These are phyloP conservation scores for Riparia riparia DNA, from an alignment of 2,113 vertebrate genomes.

Conservation along the genomic window DNA sequence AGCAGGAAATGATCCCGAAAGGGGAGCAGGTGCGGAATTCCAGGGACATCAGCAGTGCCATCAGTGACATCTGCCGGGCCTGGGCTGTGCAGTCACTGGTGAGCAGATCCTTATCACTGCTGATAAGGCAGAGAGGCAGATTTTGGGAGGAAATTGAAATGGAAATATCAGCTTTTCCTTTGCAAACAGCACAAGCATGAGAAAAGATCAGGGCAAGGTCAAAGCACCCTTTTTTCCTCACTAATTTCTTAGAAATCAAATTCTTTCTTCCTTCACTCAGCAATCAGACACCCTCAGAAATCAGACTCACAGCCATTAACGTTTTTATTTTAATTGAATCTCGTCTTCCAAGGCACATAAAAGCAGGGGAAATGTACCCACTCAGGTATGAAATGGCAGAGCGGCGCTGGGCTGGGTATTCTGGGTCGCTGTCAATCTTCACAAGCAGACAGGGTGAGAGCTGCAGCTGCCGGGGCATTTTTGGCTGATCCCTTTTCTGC, in stretches of 20 bases:
- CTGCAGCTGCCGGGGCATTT: not conserved
- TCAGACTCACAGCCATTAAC: not conserved
- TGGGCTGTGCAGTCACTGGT: not conserved
- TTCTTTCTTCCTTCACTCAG: not conserved
- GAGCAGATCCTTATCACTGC: not conserved
- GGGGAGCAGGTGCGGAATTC: not conserved
- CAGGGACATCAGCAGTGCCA: not conserved
- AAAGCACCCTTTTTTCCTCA: not conserved
- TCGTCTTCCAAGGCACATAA: not conserved
- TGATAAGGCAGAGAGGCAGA: not conserved
- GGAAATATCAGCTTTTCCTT: not conserved
- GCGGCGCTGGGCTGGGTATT: not conserved
- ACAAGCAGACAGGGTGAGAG: not conserved
- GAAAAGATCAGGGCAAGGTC: not conserved
- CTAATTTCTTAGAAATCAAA: not conserved
- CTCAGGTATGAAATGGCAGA: not conserved
- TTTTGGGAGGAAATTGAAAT: not conserved
- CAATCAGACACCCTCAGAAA: not conserved
- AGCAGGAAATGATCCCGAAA: not conserved
- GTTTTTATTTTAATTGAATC: not conserved
- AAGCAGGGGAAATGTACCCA: not conserved
- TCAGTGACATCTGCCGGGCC: not conserved
- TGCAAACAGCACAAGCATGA: not conserved
- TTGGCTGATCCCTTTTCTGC: not conserved
- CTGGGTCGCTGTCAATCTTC: not conserved